phyloP scores from a whole-genome alignment of 2,888 invertebrate genomes.

The Cryptophagus acutangulus region DNA sequence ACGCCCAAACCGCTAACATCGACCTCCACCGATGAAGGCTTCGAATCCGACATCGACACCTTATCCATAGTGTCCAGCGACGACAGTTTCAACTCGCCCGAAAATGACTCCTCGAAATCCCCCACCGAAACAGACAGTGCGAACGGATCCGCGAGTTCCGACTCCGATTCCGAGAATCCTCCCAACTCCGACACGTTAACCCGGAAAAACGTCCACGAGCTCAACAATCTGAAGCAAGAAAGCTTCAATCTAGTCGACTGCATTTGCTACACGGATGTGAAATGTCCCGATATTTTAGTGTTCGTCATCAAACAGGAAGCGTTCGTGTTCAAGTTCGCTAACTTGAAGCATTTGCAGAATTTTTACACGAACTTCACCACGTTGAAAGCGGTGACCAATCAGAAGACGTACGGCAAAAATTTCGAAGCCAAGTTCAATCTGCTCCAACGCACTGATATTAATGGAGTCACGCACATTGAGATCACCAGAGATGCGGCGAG shows the following conservation, averaged over 20 bases:
- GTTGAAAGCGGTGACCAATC: slow-evolving; percentile 45
- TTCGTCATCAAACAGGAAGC: slow-evolving; percentile 45
- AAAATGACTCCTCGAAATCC: slow-evolving; percentile 28
- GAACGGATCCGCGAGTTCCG: slow-evolving; percentile 45
- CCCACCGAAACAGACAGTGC: slow-evolving; percentile 46
- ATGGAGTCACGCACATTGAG: slow-evolving; percentile 52
- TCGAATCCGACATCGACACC: slow-evolving; percentile 49
- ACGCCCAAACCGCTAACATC: slow-evolving; percentile 24
- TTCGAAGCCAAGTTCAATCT: slow-evolving; percentile 43
- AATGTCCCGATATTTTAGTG: slow-evolving; percentile 43
- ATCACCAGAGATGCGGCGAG: slow-evolving; percentile 40
- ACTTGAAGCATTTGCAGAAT: slow-evolving; percentile 34
- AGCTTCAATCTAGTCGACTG: slow-evolving; percentile 45
- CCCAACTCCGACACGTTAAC: slow-evolving; percentile 2
- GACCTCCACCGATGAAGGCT: slow-evolving; percentile 45
- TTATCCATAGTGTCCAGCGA: slow-evolving; percentile 45
- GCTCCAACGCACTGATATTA: slow-evolving; percentile 49
- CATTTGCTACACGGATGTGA: slow-evolving; percentile 47
- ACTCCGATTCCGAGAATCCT: slow-evolving; percentile 41
- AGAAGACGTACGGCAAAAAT: slow-evolving; percentile 38
- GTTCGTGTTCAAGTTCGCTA: slow-evolving; percentile 44
- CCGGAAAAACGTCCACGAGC: neutral
- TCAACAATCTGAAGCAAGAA: slow-evolving; percentile 28
- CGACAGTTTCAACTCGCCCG: slow-evolving; percentile 37
- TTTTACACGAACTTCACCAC: slow-evolving; percentile 46